These are phyloP conservation scores for Grammomys surdaster DNA, from an alignment of 2,113 vertebrate species.

Conservation along the genomic window DNA sequence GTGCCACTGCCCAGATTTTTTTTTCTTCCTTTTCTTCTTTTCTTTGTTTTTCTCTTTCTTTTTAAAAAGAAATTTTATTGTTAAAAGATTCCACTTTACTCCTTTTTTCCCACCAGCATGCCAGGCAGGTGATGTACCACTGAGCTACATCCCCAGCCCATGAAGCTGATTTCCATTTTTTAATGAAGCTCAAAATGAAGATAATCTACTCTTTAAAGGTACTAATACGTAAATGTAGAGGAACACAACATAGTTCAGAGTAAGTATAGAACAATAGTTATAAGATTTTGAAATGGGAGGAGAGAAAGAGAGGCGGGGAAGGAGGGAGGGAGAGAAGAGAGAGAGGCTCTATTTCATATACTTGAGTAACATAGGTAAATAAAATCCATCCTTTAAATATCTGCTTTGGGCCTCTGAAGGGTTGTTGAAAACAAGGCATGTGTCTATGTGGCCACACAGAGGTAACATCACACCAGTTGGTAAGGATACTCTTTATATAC, in stretches of 20 bases:
- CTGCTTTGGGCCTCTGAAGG: background rate
- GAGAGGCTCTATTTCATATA: background rate
- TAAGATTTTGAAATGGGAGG: background rate
- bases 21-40: too few species aligned
- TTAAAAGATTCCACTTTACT: background rate
- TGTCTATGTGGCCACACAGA: background rate
- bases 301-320: too few species aligned
- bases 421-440: background rate
- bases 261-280: background rate
- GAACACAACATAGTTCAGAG: background rate
- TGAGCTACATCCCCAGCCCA: too few species aligned
- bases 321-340: too few species aligned
- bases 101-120: background rate
- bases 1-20: too few species aligned
- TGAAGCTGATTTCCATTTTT: background rate
- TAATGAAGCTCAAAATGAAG: slow-evolving; percentile 20
- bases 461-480: background rate
- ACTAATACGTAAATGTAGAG: background rate
- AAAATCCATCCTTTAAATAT: background rate
- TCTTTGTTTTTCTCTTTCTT: background rate
- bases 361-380: background rate
- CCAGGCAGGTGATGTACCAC: too few species aligned
- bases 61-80: background rate
- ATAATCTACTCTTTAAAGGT: slow-evolving; percentile 29
- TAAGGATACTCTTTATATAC: background rate